A percentile compares a stretch with the other conserved stretches of the same genome.
Conservation (phyloP, 2,888 invertebrate genomes). For the Cryptus armator region DNA sequence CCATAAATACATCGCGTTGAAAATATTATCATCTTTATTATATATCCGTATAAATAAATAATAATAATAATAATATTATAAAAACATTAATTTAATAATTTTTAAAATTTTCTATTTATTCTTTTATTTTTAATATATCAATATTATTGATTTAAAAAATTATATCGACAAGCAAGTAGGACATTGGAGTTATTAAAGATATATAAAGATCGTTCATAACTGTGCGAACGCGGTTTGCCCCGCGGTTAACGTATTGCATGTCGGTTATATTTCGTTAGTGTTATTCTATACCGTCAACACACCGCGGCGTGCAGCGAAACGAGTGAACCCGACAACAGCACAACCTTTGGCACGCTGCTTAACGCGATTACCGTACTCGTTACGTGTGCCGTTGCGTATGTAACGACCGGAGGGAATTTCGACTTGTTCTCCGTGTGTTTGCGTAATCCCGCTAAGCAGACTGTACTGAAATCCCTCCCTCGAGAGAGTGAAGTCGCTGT, state of each 20-base stretch:
- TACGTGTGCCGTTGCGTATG: constrained; percentile 42
- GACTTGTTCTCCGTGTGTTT: constrained; percentile 27
- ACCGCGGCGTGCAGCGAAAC: not conserved
- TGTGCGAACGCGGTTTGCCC: constrained; percentile 55
- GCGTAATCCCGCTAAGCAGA: constrained; percentile 10
- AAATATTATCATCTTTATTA: too few species aligned
- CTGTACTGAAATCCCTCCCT: not conserved
- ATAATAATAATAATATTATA: too few species aligned
- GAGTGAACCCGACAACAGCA: not conserved
- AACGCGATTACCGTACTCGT: constrained; percentile 45
- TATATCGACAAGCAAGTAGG: not conserved
- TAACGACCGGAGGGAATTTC: constrained; percentile 10
- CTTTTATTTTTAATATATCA: not conserved
- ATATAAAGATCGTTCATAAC: not conserved
- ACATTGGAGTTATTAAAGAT: too few species aligned
- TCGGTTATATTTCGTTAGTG: constrained; percentile 29
- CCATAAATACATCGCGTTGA: too few species aligned
- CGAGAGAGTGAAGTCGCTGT: not conserved
- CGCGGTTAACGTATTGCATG: constrained; percentile 53
- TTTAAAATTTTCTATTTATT: not conserved
- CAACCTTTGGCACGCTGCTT: constrained; percentile 50
- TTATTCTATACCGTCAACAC: constrained; percentile 20
- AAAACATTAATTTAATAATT: too few species aligned
- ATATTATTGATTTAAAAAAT: not conserved
- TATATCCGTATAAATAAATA: too few species aligned